Base-by-base conservation (phyloP, 2,113 vertebrate genomes). In the Ailurus styani region DNA sequence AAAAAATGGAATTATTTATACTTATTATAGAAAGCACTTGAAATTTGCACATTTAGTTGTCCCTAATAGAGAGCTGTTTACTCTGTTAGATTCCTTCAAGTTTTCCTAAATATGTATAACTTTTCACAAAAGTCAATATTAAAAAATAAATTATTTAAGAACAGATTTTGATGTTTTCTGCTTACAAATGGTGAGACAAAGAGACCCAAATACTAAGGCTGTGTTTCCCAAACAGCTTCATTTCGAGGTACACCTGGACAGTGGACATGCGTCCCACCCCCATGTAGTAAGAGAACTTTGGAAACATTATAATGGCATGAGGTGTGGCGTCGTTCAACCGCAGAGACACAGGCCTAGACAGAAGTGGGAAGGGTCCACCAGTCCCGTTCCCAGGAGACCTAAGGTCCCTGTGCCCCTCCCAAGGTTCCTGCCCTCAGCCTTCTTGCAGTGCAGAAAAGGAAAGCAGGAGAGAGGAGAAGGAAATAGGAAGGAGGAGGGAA, bases 101-200 rank as follows among this genome's bases (percentile, higher is more conserved):
- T 73, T 98, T 96, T 77, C 29, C 15, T 94, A 86, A 96, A 83
- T 93, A 97, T 98, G 89, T 98, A 89, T 99, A 95, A 95, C 95
- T 57, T 97, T 97, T 98, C 97, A 97, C 96, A 96, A 91, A 88
- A 97, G 92, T 34, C 72, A 87, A 82, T 96, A 95, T 90, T 98
- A 98, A 97, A 88, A 98, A 99, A 98, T 99, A 99, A 99, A 98
- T 99, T 99, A 99, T 99, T 98, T 98, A 98, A 98, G 97, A 97
- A 98, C 60, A 92, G 73, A 96, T 86, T 55, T 89, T 96, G 68
- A 34, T 97, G 52, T 91, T 97, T 98, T 96, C 9, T 97, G 0
- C 88, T 79, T 54, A 27, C 55, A 47, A 13, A 0, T 96, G 77
- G 70, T 87, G 73, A 90, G 90, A 84, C 50, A 23, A 73, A 96